phyloP scores from a whole-genome alignment of 2,888 invertebrate species.

The Lucinisca nassula region DNA sequence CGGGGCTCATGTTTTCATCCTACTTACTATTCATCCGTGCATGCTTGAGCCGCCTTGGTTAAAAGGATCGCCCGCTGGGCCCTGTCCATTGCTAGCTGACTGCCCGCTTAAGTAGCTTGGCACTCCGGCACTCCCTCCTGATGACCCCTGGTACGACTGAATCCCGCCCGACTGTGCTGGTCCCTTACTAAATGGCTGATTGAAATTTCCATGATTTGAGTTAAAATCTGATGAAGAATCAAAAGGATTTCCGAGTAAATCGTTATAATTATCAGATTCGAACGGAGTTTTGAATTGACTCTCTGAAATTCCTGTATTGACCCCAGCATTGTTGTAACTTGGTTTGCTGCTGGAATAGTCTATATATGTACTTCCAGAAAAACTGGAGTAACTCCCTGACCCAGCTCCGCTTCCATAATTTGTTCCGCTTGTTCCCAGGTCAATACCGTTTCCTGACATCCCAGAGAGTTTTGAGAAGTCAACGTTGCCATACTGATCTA shows the following conservation, averaged over 20 bases:
- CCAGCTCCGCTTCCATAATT: background rate
- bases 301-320: conserved; percentile 4
- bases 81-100: background rate
- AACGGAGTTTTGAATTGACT: conserved; percentile 59
- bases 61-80: conserved; percentile 37
- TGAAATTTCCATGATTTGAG: background rate
- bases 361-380: background rate
- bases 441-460: conserved; percentile 16
- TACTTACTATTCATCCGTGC: background rate
- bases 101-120: background rate
- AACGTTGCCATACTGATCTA: conserved; percentile 54
- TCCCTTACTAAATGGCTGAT: background rate
- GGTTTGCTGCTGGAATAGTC: background rate
- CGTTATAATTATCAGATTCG: conserved; percentile 59
- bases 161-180: background rate
- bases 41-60: conserved; percentile 28
- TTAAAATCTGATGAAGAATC: conserved; percentile 25
- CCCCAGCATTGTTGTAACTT: background rate
- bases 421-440: conserved; percentile 7
- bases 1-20: background rate
- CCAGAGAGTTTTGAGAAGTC: conserved; percentile 46
- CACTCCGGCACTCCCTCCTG: background rate
- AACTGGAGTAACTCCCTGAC: background rate
- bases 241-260: conserved; percentile 52
- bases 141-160: background rate